Conservation (phyloP, 2,888 invertebrate genomes). For the Diploptera punctata region DNA sequence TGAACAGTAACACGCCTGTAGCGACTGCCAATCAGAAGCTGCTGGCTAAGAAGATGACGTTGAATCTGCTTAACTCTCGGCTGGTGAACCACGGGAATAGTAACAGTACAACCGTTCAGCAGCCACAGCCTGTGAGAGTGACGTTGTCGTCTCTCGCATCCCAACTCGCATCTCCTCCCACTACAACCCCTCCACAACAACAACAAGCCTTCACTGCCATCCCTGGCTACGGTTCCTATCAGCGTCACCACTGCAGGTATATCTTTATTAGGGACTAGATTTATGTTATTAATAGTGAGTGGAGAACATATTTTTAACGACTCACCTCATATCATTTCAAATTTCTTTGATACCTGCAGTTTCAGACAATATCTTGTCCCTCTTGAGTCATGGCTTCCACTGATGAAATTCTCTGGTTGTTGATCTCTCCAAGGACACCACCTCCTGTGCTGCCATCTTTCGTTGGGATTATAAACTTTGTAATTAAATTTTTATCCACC, state of each 20-base stretch:
- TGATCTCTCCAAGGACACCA: no score
- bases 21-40: conserved; percentile 50
- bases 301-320: no score
- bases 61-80: conserved; percentile 58
- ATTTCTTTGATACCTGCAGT: no score
- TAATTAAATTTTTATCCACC: no score
- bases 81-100: conserved; percentile 51
- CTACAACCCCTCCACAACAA: conserved; percentile 46
- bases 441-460: no score
- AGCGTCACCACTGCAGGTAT: not conserved
- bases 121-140: conserved; percentile 53
- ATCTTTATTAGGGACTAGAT: no score
- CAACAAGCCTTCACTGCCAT: conserved; percentile 41
- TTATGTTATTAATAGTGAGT: not conserved
- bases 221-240: conserved; percentile 30
- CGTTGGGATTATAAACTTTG: no score
- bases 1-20: conserved; percentile 65
- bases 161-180: conserved; percentile 54
- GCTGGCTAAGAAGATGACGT: conserved; percentile 62
- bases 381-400: no score
- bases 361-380: no score
- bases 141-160: conserved; percentile 57
- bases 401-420: no score
- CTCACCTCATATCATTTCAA: no score
- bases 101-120: not conserved